Base-by-base conservation (phyloP, 2,888 invertebrate species). In the Nephrotoma guestfalica region DNA sequence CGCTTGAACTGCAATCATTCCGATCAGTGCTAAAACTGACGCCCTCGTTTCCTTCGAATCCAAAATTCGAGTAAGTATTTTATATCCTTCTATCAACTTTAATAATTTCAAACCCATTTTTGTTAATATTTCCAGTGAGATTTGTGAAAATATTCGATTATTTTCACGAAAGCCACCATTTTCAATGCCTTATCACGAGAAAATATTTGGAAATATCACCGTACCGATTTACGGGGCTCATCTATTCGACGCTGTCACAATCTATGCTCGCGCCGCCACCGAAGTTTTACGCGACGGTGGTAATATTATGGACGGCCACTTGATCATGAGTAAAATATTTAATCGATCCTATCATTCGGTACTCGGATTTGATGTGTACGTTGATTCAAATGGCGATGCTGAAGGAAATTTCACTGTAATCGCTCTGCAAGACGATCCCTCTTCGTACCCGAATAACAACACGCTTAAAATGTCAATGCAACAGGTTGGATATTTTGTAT, bases 371-470 rank as follows among this genome's bases (percentile, higher is more conserved):
- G 95, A 96, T 90, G 96, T 96, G 9, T 95, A 95, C 89, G 97
- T 98, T 89, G 97, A 98, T 90, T 94, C 93, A 3, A 95, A 96
- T 88, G 98, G 98, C 0, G 97, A 98, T 89, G 97, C 97, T 0
- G 97, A 97, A 89, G 97, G 97, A 0, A 98, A 98, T 91, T 98
- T 96, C 91, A 96, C 97, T 0, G 95, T 98, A 0, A 94, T 97
- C 41, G 95, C 96, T 0, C 92, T 97, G 86, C 93, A 96, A 88
- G 94, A 94, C 85, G 95, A 96, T 88, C 90, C 91, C 4, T 91
- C 92, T 9, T 90, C 91, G 87, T 87, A 88, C 6, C 89, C 87
- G 1, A 90, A 90, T 0, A 92, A 92, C 88, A 93, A 93, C 0
- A 91, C 93, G 0, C 91, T 93, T 0, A 93, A 94, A 18, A 95